These are phyloP conservation scores for Lepus europaeus DNA, from an alignment of 2,113 vertebrate genomes.

Conservation along the genomic window DNA sequence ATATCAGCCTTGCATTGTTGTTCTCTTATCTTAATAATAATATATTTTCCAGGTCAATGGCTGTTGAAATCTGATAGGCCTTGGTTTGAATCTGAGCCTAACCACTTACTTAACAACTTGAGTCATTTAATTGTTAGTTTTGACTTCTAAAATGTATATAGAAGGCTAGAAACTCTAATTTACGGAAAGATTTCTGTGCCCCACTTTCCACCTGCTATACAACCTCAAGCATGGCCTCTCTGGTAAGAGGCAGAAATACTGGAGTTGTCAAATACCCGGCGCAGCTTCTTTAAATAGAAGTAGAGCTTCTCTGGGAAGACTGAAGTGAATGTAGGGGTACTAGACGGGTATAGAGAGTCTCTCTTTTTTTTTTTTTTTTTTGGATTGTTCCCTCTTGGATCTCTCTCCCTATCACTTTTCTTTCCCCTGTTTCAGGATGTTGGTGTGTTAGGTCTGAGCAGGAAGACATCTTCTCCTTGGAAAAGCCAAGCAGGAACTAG, in stretches of 20 bases:
- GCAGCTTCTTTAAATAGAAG: not conserved
- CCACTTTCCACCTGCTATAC: not conserved
- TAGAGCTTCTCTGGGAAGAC: not conserved
- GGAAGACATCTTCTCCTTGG: not conserved
- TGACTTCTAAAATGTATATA: not conserved
- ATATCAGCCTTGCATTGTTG: not conserved
- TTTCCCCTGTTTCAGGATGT: not conserved
- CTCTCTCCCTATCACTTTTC: not conserved
- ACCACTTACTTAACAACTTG: not conserved
- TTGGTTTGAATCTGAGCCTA: conserved; percentile 2
- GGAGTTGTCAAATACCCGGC: not conserved
- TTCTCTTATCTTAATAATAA: not conserved
- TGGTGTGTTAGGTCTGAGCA: not conserved
- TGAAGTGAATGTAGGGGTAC: not conserved
- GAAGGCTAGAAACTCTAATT: not conserved
- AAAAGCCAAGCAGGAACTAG: not conserved
- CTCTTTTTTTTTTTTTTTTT: not conserved
- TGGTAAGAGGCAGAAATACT: not conserved
- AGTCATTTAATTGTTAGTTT: not conserved
- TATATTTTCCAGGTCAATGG: not conserved
- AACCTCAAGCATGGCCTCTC: not conserved
- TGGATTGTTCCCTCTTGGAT: not conserved
- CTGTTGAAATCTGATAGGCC: not conserved
- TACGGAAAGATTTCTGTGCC: not conserved
- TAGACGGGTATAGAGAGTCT: not conserved